phyloP scores from a whole-genome alignment of 2,797 vertebrate genomes.

The Poecilia picta region DNA sequence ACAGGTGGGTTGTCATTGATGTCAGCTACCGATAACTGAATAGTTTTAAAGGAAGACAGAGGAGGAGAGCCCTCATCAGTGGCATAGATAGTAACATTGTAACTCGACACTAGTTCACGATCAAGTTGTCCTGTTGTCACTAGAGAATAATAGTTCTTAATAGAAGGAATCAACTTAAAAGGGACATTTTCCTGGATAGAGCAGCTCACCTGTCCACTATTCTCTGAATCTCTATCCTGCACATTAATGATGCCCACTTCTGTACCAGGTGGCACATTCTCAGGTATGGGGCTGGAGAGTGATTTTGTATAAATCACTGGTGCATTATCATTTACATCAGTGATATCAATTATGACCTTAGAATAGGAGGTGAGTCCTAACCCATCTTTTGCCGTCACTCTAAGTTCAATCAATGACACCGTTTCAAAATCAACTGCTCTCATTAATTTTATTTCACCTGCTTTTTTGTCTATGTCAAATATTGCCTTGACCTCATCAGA shows the following conservation, averaged over 20 bases:
- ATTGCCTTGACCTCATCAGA: constrained; percentile 60
- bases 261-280: background rate
- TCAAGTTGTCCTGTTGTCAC: background rate
- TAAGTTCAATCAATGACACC: constrained; percentile 51
- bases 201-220: constrained; percentile 14
- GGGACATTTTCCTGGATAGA: constrained; percentile 20
- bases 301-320: background rate
- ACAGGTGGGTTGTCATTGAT: constrained; percentile 28
- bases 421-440: constrained; percentile 75
- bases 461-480: constrained; percentile 9
- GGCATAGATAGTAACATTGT: constrained; percentile 65
- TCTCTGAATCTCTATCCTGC: constrained; percentile 53
- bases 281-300: fast-evolving
- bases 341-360: constrained; percentile 66
- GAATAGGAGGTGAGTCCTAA: constrained; percentile 56
- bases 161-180: constrained; percentile 33
- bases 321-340: constrained; percentile 40
- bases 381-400: constrained; percentile 72
- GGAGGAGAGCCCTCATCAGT: constrained; percentile 2
- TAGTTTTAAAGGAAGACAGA: constrained; percentile 24
- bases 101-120: constrained; percentile 29
- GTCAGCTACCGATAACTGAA: constrained; percentile 47
- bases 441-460: constrained; percentile 31
- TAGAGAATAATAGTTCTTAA: constrained; percentile 28
- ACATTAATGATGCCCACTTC: constrained; percentile 52